phyloP scores from a whole-genome alignment of 2,888 invertebrate genomes.

The Hyppa rectilinea region DNA sequence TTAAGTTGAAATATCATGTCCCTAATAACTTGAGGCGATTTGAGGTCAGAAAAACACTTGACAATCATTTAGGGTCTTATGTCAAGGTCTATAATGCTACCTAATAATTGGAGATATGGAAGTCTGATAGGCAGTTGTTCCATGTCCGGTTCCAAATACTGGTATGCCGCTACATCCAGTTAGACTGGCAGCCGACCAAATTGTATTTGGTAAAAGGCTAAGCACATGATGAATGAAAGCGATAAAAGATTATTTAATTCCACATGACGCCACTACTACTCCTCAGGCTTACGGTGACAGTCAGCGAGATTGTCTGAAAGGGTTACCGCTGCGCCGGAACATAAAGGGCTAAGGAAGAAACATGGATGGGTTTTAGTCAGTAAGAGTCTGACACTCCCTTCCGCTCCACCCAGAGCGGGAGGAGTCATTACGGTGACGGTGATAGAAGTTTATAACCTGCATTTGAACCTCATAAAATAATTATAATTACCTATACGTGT shows the following conservation, averaged over 20 bases:
- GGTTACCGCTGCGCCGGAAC: too few relatives aligned
- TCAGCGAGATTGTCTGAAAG: too few relatives aligned
- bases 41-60: neutral
- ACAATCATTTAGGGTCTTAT: neutral
- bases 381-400: too few relatives aligned
- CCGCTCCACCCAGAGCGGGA: too few relatives aligned
- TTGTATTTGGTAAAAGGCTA: neutral
- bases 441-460: neutral
- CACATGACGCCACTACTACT: neutral
- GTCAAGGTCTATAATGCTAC: neutral
- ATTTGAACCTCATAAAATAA: neutral
- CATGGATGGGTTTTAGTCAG: too few relatives aligned
- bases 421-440: too few relatives aligned
- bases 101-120: neutral
- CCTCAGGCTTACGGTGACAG: neutral
- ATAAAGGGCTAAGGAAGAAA: too few relatives aligned
- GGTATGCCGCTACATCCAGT: neutral
- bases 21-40: neutral
- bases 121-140: neutral
- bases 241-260: neutral
- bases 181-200: too few relatives aligned
- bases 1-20: neutral
- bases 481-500: constrained; percentile 12
- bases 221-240: neutral
- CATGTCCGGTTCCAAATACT: too few relatives aligned